These are phyloP conservation scores for Stichodactyla helianthus DNA, from an alignment of 64 coral and sea anemone species.

Conservation along the genomic window DNA sequence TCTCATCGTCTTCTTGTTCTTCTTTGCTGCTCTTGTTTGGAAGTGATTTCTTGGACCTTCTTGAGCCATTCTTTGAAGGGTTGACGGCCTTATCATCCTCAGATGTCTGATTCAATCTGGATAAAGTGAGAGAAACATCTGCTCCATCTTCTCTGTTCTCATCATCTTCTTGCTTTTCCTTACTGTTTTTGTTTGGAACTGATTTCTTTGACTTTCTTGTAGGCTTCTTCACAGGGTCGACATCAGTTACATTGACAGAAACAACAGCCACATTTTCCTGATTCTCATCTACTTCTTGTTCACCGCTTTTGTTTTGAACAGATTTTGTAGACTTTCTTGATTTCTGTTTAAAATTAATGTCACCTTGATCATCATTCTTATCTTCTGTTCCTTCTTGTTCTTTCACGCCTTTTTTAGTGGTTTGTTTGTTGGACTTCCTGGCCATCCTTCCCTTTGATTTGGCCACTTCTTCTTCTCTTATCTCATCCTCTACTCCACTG, in stretches of 20 bases:
- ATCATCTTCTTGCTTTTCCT: neutral
- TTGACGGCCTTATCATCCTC: neutral
- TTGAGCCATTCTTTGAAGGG: neutral
- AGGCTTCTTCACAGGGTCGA: neutral
- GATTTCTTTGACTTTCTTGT: conserved; percentile 5
- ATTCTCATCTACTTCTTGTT: neutral
- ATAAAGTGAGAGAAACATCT: neutral
- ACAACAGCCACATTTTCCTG: neutral
- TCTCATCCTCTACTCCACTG: neutral
- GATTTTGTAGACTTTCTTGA: neutral
- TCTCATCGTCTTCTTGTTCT: no score
- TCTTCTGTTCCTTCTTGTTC: conserved; percentile 6
- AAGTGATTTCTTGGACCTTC: neutral
- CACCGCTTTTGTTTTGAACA: neutral
- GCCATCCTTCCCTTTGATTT: neutral
- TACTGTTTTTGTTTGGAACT: neutral
- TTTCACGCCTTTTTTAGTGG: neutral
- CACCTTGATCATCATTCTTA: neutral
- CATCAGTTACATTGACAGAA: neutral
- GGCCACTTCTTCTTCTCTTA: neutral
- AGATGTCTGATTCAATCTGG: neutral
- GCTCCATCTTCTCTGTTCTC: neutral
- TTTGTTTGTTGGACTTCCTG: neutral
- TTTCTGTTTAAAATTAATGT: no score
- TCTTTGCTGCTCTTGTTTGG: no score